Conservation (phyloP, 1,140 invertebrate genomes). For the Musca domestica region DNA sequence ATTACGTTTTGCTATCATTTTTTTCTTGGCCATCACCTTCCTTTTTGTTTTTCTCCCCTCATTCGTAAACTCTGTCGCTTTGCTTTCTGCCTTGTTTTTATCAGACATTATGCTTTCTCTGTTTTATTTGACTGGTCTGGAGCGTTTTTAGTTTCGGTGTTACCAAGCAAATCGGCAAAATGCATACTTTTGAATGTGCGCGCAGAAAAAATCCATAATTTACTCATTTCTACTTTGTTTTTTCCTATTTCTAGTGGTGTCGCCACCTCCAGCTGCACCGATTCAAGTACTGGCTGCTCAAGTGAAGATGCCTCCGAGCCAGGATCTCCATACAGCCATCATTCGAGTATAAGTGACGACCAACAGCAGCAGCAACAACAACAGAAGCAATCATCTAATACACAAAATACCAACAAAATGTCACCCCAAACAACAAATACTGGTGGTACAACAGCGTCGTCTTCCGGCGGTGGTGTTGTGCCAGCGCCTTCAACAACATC, state of each 20-base stretch:
- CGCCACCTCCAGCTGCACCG: conserved; percentile 65
- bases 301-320: conserved; percentile 79
- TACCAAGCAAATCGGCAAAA: not conserved
- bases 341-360: conserved; percentile 53
- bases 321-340: conserved; percentile 71
- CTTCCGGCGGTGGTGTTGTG: not conserved
- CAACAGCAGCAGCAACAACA: conserved; percentile 33
- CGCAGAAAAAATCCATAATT: no score
- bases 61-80: no score
- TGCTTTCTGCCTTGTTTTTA: not conserved
- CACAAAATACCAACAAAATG: conserved; percentile 34
- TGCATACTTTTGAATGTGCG: not conserved
- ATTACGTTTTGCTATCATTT: no score
- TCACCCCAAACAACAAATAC: conserved; percentile 39
- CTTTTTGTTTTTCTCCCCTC: no score
- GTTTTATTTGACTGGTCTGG: no score
- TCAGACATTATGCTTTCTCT: not conserved
- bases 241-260: conserved; percentile 62
- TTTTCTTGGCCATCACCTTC: no score
- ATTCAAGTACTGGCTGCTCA: conserved; percentile 66
- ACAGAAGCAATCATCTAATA: conserved; percentile 34
- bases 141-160: no score
- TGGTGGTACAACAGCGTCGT: not conserved
- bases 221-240: not conserved
- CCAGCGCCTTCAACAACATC: not conserved